Base-by-base conservation (phyloP, 2,888 invertebrate species). In the Melipona bicolor region DNA sequence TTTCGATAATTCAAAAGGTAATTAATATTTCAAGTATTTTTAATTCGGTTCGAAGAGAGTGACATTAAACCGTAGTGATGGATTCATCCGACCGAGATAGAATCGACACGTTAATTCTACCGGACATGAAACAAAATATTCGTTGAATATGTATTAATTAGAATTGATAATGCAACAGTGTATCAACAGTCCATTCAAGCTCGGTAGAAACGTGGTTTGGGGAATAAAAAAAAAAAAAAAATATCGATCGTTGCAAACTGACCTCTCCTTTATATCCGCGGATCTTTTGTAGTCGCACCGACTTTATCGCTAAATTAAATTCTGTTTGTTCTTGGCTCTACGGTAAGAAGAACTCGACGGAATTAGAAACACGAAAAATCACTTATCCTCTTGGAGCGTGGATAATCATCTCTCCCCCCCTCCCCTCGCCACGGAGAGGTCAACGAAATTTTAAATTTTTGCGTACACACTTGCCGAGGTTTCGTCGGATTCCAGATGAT, bases 111-210 rank as follows among this genome's bases (percentile, higher is more conserved):
- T 75, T 81, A 65, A 67, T 67, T 52, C 70, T 2, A 82, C n/a
- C 64, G 61, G 64, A 65, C 71, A 70, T 56, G 9, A 62, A 67
- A 50, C n/a, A 68, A 77, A 77, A 76, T 72, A 76, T 72, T 69
- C 76, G 69, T 69, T 49, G 82, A 83, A 83, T 83, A 43, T 43
- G 43, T 43, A 83, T 81, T 81, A 83, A 81, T 61, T 81, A 73
- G 72, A 67, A 68, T 77, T 21, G 19, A 27, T 27, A 27, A 27
- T 27, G 27, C 27, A 68, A 49, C 52, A 59, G 54, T 56, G 76
- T 49, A 72, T 68, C 65, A 52, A 65, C 54, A 69, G 24, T 64
- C 50, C 36, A 36, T 77, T 69, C 50, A 72, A 83, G 68, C 43
- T 61, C 17, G 43, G 17, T 3, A 27, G 15, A n/a, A 52, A 62